These are phyloP conservation scores for Temnothorax rugatulus DNA, from an alignment of 2,888 invertebrate genomes.

Conservation along the genomic window DNA sequence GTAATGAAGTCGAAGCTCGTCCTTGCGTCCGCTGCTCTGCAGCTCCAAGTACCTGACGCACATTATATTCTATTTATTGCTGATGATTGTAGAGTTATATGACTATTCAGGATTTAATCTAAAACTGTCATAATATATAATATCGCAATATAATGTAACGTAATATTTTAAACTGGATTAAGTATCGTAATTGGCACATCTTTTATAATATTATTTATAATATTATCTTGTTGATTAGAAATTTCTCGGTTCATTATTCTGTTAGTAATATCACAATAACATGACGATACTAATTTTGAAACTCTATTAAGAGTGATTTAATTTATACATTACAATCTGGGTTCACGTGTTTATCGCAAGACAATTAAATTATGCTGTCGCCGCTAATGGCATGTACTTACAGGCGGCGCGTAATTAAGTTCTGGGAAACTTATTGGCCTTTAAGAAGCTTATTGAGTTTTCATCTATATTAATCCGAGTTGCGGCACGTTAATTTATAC, in stretches of 20 bases:
- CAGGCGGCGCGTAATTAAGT: constrained; percentile 3
- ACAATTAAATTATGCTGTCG: neutral
- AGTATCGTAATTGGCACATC: neutral
- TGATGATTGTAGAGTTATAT: neutral
- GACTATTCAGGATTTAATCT: neutral
- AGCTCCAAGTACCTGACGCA: constrained; percentile 93
- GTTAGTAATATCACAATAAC: neutral
- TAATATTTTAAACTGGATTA: neutral
- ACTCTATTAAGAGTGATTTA: neutral
- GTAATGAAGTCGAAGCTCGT: constrained; percentile 95
- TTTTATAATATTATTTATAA: neutral
- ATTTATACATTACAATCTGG: neutral
- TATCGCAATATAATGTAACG: neutral
- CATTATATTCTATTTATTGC: constrained; percentile 12
- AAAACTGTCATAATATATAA: neutral
- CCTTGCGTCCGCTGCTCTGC: constrained; percentile 95
- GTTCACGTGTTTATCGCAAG: neutral
- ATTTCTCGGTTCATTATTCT: neutral
- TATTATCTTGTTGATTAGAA: neutral
- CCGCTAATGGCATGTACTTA: constrained; percentile 18
- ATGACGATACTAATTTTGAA: neutral
- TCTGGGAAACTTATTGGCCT: constrained; percentile 23
- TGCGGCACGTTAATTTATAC: constrained; percentile 63
- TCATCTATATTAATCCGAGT: constrained; percentile 32
- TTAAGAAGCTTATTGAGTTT: constrained; percentile 34